These are phyloP conservation scores for Oscheius sp. DNA, from an alignment of 2,888 invertebrate genomes.

Conservation along the genomic window DNA sequence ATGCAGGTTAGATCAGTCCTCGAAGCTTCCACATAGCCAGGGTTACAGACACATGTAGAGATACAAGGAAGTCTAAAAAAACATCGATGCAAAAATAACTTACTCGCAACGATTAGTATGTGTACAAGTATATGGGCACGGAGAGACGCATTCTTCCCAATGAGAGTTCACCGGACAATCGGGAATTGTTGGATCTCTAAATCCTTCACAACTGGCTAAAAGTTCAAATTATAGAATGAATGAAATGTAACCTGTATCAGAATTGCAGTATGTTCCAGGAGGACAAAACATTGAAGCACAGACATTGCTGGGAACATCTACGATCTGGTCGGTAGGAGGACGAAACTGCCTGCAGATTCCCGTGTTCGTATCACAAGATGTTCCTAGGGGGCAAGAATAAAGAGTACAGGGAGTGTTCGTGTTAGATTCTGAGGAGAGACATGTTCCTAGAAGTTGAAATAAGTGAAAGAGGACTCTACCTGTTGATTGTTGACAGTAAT, in stretches of 20 bases:
- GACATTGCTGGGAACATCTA: not conserved
- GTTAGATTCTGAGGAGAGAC: no score
- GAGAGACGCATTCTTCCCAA: constrained; percentile 9
- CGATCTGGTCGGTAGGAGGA: no score
- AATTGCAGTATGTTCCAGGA: constrained; percentile 14
- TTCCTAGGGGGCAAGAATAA: not conserved
- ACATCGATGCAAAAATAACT: not conserved
- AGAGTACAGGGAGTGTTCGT: no score
- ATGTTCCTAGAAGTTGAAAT: constrained; percentile 6
- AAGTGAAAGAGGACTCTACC: no score
- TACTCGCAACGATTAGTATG: not conserved
- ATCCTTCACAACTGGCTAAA: not conserved
- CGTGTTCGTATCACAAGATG: constrained; percentile 12
- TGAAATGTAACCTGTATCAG: not conserved
- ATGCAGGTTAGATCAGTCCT: constrained; percentile 16
- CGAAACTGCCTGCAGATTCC: constrained; percentile 14
- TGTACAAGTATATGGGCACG: constrained; percentile 22
- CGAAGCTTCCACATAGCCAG: constrained; percentile 15
- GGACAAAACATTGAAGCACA: constrained; percentile 19
- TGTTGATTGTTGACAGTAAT: not conserved
- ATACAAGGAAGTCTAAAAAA: constrained; percentile 7
- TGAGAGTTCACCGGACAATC: constrained; percentile 25
- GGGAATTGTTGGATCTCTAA: not conserved
- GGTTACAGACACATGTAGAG: constrained; percentile 16
- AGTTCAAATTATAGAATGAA: not conserved